Conservation (phyloP, 2,888 invertebrate genomes). For the Cheilosia impressa region DNA sequence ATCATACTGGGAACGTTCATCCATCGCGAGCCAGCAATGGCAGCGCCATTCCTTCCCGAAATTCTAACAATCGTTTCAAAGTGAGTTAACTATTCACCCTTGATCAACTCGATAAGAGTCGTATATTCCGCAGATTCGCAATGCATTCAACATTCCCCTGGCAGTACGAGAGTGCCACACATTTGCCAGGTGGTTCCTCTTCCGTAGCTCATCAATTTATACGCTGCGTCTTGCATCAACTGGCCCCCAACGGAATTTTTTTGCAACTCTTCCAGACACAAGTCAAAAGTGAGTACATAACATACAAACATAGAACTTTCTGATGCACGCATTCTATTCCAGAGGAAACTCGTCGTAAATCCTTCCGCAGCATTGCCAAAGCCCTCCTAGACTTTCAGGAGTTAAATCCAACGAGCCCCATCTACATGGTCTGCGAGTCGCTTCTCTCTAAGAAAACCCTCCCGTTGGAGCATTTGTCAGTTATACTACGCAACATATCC, state of each 20-base stretch:
- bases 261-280: conserved; percentile 97
- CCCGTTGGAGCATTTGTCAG: conserved; percentile 88
- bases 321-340: conserved; percentile 26
- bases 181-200: conserved; percentile 96
- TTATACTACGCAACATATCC: conserved; percentile 95
- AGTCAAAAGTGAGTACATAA: conserved; percentile 87
- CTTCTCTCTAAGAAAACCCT: conserved; percentile 91
- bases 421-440: conserved; percentile 92
- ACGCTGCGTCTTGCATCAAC: conserved; percentile 97
- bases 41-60: conserved; percentile 96
- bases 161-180: conserved; percentile 94
- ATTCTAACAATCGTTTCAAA: conserved; percentile 94
- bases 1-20: conserved; percentile 97
- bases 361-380: conserved; percentile 97
- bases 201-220: conserved; percentile 99
- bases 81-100: conserved; percentile 84
- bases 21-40: conserved; percentile 96
- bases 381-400: conserved; percentile 98
- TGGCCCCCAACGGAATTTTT: conserved; percentile 98
- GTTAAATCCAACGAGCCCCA: conserved; percentile 95
- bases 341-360: conserved; percentile 87
- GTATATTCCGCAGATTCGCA: conserved; percentile 86
- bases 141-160: conserved; percentile 92
- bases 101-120: neutral
- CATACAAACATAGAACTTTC: neutral